Base-by-base conservation (phyloP, 2,888 invertebrate genomes). In the Furcula furcula region DNA sequence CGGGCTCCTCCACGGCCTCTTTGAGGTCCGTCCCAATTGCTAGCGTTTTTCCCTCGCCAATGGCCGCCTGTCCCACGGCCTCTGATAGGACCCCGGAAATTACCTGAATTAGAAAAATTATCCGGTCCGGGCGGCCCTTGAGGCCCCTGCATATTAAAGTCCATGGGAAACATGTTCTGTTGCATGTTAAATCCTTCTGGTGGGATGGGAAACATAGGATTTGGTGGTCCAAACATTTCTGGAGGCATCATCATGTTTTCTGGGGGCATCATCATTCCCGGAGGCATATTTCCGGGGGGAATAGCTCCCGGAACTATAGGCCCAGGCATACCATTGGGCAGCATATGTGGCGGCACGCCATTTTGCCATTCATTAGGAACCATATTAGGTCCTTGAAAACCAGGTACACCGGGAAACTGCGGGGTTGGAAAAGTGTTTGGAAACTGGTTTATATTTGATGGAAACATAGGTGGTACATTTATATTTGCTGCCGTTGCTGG, bases 81-180 rank as follows among this genome's bases (percentile, higher is more conserved):
- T 42, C 91, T 85, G 85, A 90, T 91, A 34, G 90, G 88, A 9
- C 90, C 90, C 15, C 90, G 83, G 57, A 90, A 89, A 58, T 84
- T 87, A n/a, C 78, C 76, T 15, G 83, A 82, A 9, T 77, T 81
- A 16, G 71, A 44, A 55, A 80, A 83, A 21, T 68, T 65, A 34
- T 84, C 83, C 3, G 77, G 79, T 7, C 74, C 82, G 3, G 74
- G 73, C 20, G 62, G 71, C 9, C 65, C 69, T 46, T 73, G 76
- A 4, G 76, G 78, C 50, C 80, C 77, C 49, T 80, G 51, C 82
- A 91, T 90, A 29, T 87, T 90, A 46, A 83, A 88, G 35, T 87
- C 86, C 58, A 88, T 84, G 11, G 90, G 89, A 43, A 86, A 89
- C 76, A 89, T 89, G 58, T 81, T 83, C 51, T 71, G 88, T 15